Percentiles rank a stretch among this genome's conserved stretches.
phyloP scores from a whole-genome alignment of 2,888 invertebrate species.

The Andrena camellia region DNA sequence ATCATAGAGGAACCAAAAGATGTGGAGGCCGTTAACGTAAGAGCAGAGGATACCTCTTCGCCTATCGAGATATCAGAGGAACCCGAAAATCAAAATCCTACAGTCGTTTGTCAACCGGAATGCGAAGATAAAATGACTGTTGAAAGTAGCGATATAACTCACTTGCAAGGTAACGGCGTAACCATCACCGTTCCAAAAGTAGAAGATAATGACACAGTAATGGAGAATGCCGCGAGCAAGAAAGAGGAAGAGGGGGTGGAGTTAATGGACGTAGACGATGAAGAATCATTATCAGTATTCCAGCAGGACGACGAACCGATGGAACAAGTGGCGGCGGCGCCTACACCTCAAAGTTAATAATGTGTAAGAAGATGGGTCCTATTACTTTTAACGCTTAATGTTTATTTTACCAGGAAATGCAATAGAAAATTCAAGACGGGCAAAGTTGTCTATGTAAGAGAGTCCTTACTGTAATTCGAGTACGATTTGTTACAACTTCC shows the following conservation, averaged over 20 bases:
- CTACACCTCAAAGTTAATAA: conserved; percentile 81
- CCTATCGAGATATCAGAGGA: conserved; percentile 69
- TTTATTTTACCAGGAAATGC: conserved; percentile 46
- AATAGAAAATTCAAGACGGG: conserved; percentile 36
- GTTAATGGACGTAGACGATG: conserved; percentile 82
- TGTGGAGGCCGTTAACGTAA: conserved; percentile 53
- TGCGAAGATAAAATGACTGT: conserved; percentile 43
- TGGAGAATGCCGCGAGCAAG: conserved; percentile 60
- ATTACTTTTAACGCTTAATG: conserved; percentile 54
- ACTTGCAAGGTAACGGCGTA: conserved; percentile 50
- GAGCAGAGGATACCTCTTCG: conserved; percentile 66
- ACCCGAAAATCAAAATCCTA: conserved; percentile 26
- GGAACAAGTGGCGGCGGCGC: conserved; percentile 81
- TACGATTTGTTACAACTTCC: conserved; percentile 50
- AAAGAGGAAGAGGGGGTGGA: conserved; percentile 69
- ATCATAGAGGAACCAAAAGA: conserved; percentile 80
- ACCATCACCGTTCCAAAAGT: conserved; percentile 44
- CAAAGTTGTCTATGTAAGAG: conserved; percentile 41
- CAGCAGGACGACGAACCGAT: conserved; percentile 82
- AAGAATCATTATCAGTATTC: conserved; percentile 72
- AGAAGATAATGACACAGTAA: conserved; percentile 49
- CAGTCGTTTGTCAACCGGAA: conserved; percentile 25
- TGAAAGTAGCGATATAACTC: conserved; percentile 32
- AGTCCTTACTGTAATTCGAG: conserved; percentile 29
- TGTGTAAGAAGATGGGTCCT: conserved; percentile 39